These are phyloP conservation scores for Ceratina australensis DNA, from an alignment of 1,140 invertebrate genomes.

Conservation along the genomic window DNA sequence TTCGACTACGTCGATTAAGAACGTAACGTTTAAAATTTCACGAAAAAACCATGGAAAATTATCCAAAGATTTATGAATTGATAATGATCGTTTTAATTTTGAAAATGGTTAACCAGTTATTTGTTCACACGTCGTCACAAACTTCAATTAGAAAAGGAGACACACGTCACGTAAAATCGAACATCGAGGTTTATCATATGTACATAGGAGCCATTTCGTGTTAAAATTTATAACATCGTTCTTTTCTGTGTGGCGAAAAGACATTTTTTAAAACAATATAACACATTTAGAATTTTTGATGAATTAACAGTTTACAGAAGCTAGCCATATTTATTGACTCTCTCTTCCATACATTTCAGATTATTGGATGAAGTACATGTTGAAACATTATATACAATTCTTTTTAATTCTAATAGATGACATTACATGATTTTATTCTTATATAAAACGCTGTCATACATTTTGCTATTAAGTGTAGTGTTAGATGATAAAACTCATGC, in stretches of 20 bases:
- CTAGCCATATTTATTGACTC: background rate
- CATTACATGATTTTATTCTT: conserved; percentile 7
- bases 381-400: background rate
- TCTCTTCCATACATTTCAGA: too few species aligned
- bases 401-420: conserved; percentile 2
- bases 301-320: background rate
- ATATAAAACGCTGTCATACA: background rate
- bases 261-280: too few species aligned
- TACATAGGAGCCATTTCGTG: background rate
- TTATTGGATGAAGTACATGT: too few species aligned
- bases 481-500: too few species aligned
- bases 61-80: background rate
- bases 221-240: background rate
- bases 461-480: conserved; percentile 9
- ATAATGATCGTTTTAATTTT: conserved; percentile 20
- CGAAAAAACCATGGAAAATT: background rate
- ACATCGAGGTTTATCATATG: conserved; percentile 16
- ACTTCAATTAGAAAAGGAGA: background rate
- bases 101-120: background rate
- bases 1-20: background rate
- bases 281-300: too few species aligned
- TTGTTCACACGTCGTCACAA: background rate
- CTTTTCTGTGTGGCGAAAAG: too few species aligned
- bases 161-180: conserved; percentile 16
- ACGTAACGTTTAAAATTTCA: conserved; percentile 12